Percentiles rank a stretch among this genome's conserved stretches.
These are phyloP conservation scores for Percina caprodes DNA, from an alignment of 2,113 vertebrate species.

Conservation along the genomic window DNA sequence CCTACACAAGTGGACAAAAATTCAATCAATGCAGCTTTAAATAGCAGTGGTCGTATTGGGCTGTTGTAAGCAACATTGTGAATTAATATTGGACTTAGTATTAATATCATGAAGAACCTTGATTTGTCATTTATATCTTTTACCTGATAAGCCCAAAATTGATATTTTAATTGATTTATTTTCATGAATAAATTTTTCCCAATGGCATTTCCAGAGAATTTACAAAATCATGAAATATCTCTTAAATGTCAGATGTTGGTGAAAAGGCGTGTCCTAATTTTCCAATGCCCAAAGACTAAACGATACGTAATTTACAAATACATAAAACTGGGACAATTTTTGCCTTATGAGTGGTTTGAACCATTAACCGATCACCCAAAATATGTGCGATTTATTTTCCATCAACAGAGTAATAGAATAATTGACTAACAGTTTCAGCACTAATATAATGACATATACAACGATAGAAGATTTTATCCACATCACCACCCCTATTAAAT, in stretches of 20 bases:
- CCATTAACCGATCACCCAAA: neutral
- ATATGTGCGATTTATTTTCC: constrained; percentile 3
- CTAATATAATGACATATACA: constrained; percentile 18
- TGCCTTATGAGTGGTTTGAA: neutral
- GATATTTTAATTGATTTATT: neutral
- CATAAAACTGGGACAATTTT: neutral
- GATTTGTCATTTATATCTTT: neutral
- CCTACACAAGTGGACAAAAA: neutral
- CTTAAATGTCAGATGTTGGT: neutral
- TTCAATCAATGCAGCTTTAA: neutral
- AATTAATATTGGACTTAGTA: neutral
- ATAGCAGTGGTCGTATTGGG: neutral
- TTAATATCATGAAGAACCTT: neutral
- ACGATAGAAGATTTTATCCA: constrained; percentile 12
- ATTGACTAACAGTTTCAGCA: constrained; percentile 3
- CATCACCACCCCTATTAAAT: constrained; percentile 22
- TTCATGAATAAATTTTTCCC: neutral
- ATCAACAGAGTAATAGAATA: constrained; percentile 13
- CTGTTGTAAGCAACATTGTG: neutral
- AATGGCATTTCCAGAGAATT: neutral
- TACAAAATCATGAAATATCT: neutral
- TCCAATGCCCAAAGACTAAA: neutral
- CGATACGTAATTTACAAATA: neutral
- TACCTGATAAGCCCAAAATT: no score
- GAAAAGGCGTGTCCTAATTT: neutral